Conservation (phyloP, 1,140 invertebrate species). For the Archivesica marissinica region DNA sequence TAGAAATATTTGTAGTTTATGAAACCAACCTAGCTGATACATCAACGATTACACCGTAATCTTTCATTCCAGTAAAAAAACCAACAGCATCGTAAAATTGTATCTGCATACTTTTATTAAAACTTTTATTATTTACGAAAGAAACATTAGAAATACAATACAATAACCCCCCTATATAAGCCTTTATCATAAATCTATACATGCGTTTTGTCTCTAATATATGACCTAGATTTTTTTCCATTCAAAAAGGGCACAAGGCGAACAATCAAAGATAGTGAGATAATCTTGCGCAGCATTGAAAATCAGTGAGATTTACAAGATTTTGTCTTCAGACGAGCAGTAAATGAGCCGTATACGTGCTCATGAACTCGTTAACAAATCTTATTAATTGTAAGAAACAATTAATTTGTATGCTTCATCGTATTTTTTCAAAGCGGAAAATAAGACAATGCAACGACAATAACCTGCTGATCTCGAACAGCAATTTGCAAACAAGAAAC, state of each 20-base stretch:
- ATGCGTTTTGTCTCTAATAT: not conserved
- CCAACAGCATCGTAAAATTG: no score
- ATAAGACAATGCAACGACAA: constrained; percentile 8
- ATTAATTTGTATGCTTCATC: constrained; percentile 36
- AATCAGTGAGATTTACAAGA: constrained; percentile 41
- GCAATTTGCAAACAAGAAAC: not conserved
- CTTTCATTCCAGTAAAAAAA: no score
- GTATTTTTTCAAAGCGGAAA: constrained; percentile 19
- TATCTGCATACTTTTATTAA: no score
- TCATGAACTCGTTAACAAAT: constrained; percentile 46
- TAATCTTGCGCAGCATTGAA: constrained; percentile 33
- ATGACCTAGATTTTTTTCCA: constrained; percentile 45
- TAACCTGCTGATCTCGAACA: not conserved
- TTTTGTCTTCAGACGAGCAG: constrained; percentile 10
- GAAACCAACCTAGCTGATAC: no score
- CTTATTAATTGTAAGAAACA: constrained; percentile 52
- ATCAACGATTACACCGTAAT: no score
- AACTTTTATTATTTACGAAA: no score
- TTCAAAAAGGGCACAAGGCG: constrained; percentile 28
- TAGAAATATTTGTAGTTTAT: not conserved
- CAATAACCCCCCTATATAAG: no score
- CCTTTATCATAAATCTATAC: no score
- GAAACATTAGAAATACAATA: no score
- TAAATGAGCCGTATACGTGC: constrained; percentile 46
- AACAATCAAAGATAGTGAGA: constrained; percentile 48